Evolutionary conservation across 2,113 vertebrate genomes (phyloP), one percentile per base, ranked within the genome.

Genomic region (Hypomesus transpacificus): DNA sequence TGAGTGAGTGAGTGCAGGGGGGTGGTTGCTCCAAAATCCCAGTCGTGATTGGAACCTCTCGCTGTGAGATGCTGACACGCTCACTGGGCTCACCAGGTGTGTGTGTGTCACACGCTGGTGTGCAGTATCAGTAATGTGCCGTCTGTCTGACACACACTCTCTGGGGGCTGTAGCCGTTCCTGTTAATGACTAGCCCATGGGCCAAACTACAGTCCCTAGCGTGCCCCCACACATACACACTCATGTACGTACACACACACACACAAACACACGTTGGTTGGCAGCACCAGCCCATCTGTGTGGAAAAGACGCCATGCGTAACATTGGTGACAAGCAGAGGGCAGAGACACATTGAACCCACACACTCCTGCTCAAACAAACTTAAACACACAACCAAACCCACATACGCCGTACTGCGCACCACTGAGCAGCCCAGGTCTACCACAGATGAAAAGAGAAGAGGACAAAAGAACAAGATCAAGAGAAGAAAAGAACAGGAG

Each of bases 21-120:
- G 73, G 75, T 77, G 76, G 66, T 65, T 59, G 75, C 65, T 72
- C 73, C 74, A 70, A 74, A 74, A 61, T 76, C 74, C 4, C 73
- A 62, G 80, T 73, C 68, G 75, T 76, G 76, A 85, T 71, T 78
- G 69, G 66, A 76, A 75, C 14, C 31, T n/a, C 71, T 83, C n/a
- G 39, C 80, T 81, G 80, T 14, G 82, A 79, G 82, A 80, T 65
- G 78, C 75, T 74, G 87, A 82, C 82, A 84, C 53, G 73, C 74
- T 77, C 76, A 83, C 81, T 84, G 81, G 85, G 82, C 80, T 82
- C 83, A 71, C 67, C 64, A 31, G 80, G 82, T 81, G 85, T 75
- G 70, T 75, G 70, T 20, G 34, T 52, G 51, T 62, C 56, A 39
- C 39, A 20, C 28, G 52, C 17, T 1, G 16, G 20, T 34, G 57